Evolutionary conservation across 2,797 vertebrate species (phyloP), one percentile per base, ranked within the genome.

Genomic region (Aphelocoma californica): DNA sequence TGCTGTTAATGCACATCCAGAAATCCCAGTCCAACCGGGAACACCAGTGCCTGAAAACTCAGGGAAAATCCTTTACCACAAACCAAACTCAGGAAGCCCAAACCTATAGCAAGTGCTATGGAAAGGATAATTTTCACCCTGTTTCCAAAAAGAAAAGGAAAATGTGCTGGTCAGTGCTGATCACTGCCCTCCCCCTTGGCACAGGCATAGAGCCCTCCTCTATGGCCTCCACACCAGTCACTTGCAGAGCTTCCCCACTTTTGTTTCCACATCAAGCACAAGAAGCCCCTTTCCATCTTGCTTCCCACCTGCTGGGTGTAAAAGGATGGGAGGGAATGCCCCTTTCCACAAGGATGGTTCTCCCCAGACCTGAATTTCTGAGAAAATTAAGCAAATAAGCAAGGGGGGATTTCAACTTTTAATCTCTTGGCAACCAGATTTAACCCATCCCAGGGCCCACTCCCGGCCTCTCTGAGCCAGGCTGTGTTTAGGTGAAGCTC

Each of bases 171-270:
- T 51, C 28, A 5, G 25, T 13, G 69, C 32, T 44, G 69, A 9
- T 28, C 4, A 2, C 16, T 29, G 54, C 25, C 40, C 47, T 45
- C 10, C 16, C 19, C 23, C 18, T 60, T 9, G 2, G 62, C 69
- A 72, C 40, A 2, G 34, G 34, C 34, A 34, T 34, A 34, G 34
- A 34, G 6, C 29, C 28, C 45, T 64, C 31, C 45, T 17, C 57
- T 21, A 0, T 0, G 1, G 26, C 32, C 29, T 38, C 3, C 1
- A 9, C 38, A 14, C 18, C 0, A 0, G 23, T 14, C 81, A 21
- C 57, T 50, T 50, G 8, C 83, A 34, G 15, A 78, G 48, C 53
- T 44, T 23, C 42, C 31, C 14, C 44, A 5, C 1, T 2, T 12
- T 82, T 18, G 58, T 57, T 20, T 74, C 86, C 61, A 70, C 18